A percentile compares a stretch with the other conserved stretches of the same genome.
Conservation (phyloP, 2,888 invertebrate species). For the Luperina testacea region DNA sequence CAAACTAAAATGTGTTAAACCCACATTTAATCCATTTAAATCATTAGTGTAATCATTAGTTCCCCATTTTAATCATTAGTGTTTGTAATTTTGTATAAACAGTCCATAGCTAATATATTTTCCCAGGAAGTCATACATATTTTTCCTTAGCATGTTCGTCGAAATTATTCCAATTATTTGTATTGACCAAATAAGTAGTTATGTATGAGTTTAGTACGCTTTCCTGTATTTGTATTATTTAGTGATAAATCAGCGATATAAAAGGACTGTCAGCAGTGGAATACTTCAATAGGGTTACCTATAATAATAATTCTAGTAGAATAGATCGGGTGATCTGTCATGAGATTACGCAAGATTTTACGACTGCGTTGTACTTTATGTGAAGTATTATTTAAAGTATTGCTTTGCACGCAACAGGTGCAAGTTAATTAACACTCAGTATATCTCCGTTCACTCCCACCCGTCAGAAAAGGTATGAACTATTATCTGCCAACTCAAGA, state of each 20-base stretch:
- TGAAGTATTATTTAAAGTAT: slow-evolving; percentile 62
- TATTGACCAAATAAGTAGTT: slow-evolving; percentile 7
- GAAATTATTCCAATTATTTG: slow-evolving; percentile 4
- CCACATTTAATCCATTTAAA: too few relatives aligned
- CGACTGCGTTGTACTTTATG: slow-evolving; percentile 53
- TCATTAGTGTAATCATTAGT: too few relatives aligned
- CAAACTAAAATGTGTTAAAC: not conserved
- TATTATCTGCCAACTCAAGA: slow-evolving; percentile 55
- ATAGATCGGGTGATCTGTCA: slow-evolving; percentile 47
- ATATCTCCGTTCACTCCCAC: slow-evolving; percentile 58
- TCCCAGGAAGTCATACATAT: not conserved
- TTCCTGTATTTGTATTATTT: slow-evolving; percentile 1
- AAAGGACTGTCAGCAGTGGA: slow-evolving; percentile 4
- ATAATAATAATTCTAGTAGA: slow-evolving; percentile 39
- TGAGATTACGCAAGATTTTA: slow-evolving; percentile 60
- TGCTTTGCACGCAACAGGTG: slow-evolving; percentile 67
- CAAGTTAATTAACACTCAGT: slow-evolving; percentile 66
- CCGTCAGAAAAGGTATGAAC: slow-evolving; percentile 55
- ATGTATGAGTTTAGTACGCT: not conserved
- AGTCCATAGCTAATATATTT: slow-evolving; percentile 19
- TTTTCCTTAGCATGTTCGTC: slow-evolving; percentile 14
- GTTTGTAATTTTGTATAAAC: not conserved
- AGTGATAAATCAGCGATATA: not conserved
- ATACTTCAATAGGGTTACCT: slow-evolving; percentile 13
- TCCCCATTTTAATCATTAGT: slow-evolving; percentile 6